phyloP scores from a whole-genome alignment of 2,113 vertebrate genomes.

The Dromiciops gliroides region DNA sequence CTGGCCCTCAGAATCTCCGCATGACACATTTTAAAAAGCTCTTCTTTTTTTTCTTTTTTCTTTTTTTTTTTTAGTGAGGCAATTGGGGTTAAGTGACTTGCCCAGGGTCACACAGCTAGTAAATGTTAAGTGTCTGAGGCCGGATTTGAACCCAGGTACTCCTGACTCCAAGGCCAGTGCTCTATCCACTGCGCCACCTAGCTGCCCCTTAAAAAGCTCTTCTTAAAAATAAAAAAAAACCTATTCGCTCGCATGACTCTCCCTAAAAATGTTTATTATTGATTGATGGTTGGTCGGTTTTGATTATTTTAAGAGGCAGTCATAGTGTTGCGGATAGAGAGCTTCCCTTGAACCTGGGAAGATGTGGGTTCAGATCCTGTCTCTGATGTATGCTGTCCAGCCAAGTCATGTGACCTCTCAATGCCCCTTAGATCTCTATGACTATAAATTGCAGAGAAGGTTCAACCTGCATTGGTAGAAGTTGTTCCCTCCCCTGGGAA shows the following conservation, averaged over 20 bases:
- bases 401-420: not conserved
- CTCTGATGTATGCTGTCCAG: not conserved
- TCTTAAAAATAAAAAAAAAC: no score
- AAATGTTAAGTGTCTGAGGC: no score
- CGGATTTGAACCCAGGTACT: no score
- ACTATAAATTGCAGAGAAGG: not conserved
- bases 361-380: not conserved
- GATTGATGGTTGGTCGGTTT: not conserved
- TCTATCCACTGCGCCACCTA: no score
- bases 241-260: not conserved
- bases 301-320: not conserved
- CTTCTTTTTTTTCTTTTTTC: no score
- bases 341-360: not conserved
- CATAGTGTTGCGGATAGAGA: not conserved
- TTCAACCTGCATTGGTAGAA: not conserved
- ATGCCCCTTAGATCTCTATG: not conserved
- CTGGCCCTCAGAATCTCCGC: not conserved
- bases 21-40: not conserved
- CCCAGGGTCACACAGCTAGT: no score
- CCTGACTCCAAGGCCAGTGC: no score
- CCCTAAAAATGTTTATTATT: not conserved
- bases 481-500: not conserved
- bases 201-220: no score
- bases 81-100: no score
- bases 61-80: no score